Conservation (phyloP, 1,140 invertebrate species). For the Archegozetes longisetosus region DNA sequence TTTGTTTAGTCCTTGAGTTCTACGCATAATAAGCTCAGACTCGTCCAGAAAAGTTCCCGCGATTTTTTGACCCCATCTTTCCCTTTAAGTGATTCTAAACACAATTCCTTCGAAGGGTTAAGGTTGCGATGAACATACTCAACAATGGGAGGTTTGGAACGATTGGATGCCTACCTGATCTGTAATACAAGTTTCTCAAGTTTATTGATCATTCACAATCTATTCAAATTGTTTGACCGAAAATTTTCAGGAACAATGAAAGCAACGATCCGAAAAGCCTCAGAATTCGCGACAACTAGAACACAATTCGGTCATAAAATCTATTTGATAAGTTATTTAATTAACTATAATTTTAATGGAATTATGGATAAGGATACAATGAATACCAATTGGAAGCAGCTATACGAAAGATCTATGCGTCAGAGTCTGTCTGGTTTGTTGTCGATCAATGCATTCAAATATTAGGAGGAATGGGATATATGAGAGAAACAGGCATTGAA, state of each 20-base stretch:
- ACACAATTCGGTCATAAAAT: constrained; percentile 70
- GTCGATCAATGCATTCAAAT: constrained; percentile 96
- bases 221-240: background rate
- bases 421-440: constrained; percentile 75
- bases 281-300: constrained; percentile 73
- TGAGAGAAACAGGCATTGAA: constrained; percentile 82
- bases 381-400: constrained; percentile 79
- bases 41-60: too few species aligned
- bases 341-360: constrained; percentile 20
- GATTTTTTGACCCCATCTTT: too few species aligned
- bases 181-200: background rate
- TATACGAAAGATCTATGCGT: constrained; percentile 86
- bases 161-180: constrained; percentile 60
- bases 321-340: constrained; percentile 40
- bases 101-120: too few species aligned
- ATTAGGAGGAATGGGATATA: constrained; percentile 85
- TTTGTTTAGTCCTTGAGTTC: too few species aligned
- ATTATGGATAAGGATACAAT: constrained; percentile 41
- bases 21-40: too few species aligned
- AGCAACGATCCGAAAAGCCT: constrained; percentile 67
- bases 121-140: constrained; percentile 97
- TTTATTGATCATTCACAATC: background rate
- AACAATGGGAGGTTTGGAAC: constrained; percentile 99
- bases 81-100: too few species aligned
- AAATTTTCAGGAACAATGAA: constrained; percentile 61